These are phyloP conservation scores for Callipepla squamata DNA, from an alignment of 2,113 vertebrate species.

Conservation along the genomic window DNA sequence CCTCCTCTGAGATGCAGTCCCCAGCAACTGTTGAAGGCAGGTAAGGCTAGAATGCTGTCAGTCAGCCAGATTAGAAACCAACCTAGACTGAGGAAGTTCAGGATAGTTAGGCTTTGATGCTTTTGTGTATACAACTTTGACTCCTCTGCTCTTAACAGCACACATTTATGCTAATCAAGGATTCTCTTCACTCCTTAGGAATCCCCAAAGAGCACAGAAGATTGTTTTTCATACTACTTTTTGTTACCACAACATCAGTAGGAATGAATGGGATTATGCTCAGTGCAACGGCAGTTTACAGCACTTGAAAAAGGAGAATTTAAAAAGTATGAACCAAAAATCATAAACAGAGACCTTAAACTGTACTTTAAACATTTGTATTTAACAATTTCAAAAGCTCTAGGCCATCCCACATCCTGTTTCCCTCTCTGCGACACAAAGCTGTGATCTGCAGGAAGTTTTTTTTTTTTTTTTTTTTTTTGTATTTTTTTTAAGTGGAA, in stretches of 20 bases:
- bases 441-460: not conserved
- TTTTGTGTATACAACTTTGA: not conserved
- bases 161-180: not conserved
- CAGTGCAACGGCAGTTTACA: not conserved
- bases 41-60: not conserved
- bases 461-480: not conserved
- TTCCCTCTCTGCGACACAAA: not conserved
- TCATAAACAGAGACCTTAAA: not conserved
- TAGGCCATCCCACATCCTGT: not conserved
- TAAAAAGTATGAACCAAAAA: not conserved
- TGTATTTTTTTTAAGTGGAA: not conserved
- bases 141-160: not conserved
- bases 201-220: not conserved
- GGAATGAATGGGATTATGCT: not conserved
- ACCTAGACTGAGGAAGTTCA: not conserved
- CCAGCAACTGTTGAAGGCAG: not conserved
- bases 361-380: not conserved
- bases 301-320: not conserved
- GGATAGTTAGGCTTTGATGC: not conserved
- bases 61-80: not conserved
- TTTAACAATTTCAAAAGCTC: not conserved
- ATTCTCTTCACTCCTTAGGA: not conserved
- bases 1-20: not conserved
- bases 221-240: not conserved
- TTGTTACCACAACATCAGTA: not conserved